Conservation (phyloP, 2,797 vertebrate species). For the Rhinoraja longicauda region DNA sequence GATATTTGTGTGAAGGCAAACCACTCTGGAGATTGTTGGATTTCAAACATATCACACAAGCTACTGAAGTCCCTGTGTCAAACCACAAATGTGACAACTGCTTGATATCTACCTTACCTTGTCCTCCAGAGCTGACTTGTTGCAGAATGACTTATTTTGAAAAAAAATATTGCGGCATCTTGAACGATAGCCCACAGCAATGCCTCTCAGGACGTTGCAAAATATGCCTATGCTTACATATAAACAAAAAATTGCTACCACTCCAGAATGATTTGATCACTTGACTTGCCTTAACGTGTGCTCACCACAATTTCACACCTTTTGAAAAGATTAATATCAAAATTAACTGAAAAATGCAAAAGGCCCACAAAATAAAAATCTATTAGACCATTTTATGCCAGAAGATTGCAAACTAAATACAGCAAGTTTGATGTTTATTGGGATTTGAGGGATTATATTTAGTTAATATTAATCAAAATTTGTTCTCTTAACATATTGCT, state of each 20-base stretch:
- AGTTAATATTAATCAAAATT: neutral
- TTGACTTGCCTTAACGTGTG: neutral
- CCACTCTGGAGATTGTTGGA: neutral
- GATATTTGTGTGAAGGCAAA: neutral
- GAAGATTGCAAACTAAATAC: slow-evolving; percentile 15
- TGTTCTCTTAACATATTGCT: neutral
- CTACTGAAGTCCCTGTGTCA: neutral
- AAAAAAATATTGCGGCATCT: neutral
- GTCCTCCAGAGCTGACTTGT: neutral
- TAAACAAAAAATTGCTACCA: neutral
- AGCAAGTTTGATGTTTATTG: slow-evolving; percentile 2
- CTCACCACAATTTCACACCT: slow-evolving; percentile 22
- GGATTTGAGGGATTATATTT: neutral
- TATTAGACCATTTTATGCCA: neutral
- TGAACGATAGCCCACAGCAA: neutral
- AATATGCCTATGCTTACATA: neutral
- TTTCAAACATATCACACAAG: neutral
- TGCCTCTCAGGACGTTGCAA: neutral
- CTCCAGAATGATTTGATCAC: neutral
- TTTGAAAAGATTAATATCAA: slow-evolving; percentile 34
- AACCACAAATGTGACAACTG: neutral
- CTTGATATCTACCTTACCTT: neutral
- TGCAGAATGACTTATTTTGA: neutral
- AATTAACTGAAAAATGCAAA: slow-evolving; percentile 1
- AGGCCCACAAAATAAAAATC: neutral